Percentiles rank a stretch among this genome's conserved stretches.
phyloP scores from a whole-genome alignment of 53 echinoderm and acorn worm genomes.

The Paelopatides confundens region DNA sequence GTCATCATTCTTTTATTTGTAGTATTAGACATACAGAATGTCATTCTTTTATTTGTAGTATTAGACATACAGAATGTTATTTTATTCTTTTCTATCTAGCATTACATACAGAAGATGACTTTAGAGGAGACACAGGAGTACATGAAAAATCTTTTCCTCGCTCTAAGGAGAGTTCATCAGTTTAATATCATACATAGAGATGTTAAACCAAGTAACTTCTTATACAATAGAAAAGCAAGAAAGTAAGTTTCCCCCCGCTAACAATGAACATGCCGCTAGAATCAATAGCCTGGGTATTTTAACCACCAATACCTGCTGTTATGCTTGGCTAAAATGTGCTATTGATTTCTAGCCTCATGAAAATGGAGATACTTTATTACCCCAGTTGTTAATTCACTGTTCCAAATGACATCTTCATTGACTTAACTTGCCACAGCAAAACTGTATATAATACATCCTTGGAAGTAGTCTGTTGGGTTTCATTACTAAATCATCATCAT shows the following conservation, averaged over 20 bases:
- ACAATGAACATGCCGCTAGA: neutral
- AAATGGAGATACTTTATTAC: too few relatives aligned
- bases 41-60: too few relatives aligned
- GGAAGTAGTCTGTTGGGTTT: too few relatives aligned
- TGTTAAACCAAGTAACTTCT: slow-evolving; percentile 97
- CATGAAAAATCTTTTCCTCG: slow-evolving; percentile 82
- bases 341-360: too few relatives aligned
- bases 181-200: slow-evolving; percentile 92
- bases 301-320: too few relatives aligned
- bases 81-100: slow-evolving; percentile 48
- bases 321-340: too few relatives aligned
- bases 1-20: neutral
- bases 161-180: slow-evolving; percentile 82
- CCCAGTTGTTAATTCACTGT: too few relatives aligned
- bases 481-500: too few relatives aligned
- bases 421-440: too few relatives aligned
- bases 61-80: neutral
- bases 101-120: slow-evolving; percentile 74
- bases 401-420: too few relatives aligned
- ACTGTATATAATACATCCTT: too few relatives aligned
- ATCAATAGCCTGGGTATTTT: neutral
- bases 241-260: too few relatives aligned
- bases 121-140: slow-evolving; percentile 86
- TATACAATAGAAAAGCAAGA: slow-evolving; percentile 79
- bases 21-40: neutral